Evolutionary conservation across 2,888 invertebrate genomes (phyloP), one percentile per base, ranked within the genome.

Genomic region (Celastrina argiolus): DNA sequence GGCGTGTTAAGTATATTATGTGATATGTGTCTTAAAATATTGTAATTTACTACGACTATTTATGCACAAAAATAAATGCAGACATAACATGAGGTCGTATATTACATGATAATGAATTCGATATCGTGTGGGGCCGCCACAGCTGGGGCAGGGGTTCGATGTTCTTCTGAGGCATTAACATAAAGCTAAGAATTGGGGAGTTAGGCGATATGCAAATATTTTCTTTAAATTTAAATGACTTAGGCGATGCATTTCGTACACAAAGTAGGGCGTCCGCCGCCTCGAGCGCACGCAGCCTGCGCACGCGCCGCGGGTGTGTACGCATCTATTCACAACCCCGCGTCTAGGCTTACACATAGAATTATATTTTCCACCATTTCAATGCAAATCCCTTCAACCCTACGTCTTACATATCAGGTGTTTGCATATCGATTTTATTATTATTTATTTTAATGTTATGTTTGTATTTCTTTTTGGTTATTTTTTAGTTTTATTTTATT

Each of bases 141-240:
- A n/a, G n/a, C n/a, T n/a, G n/a, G n/a, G 85, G 85, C 81, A 85
- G 88, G 83, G 84, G 82, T 85, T 84, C 81, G 80, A 84, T 83
- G 83, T 85, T 84, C 86, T 82, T 75, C 74, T 74, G 73, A 74
- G 74, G 75, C 76, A 89, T 91, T 90, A 86, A 88, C 88, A 89
- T 91, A 83, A 84, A 81, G 80, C 76, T 76, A 76, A 73, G 78
- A 80, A 83, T 88, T 86, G 82, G 87, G 87, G 87, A 82, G 87
- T 87, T 86, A 86, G 85, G 84, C 85, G 90, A 90, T 91, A 91
- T 91, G 90, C 89, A 91, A 91, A 90, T 90, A 89, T 89, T 88
- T 88, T 80, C 81, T 85, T 83, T 75, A 83, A 84, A 84, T 85
- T 85, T 80, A 76, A 87, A 86, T 84, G 80, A 26, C 77, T 75